phyloP scores from a whole-genome alignment of 2,888 invertebrate species.

The Odontocolon sp. region DNA sequence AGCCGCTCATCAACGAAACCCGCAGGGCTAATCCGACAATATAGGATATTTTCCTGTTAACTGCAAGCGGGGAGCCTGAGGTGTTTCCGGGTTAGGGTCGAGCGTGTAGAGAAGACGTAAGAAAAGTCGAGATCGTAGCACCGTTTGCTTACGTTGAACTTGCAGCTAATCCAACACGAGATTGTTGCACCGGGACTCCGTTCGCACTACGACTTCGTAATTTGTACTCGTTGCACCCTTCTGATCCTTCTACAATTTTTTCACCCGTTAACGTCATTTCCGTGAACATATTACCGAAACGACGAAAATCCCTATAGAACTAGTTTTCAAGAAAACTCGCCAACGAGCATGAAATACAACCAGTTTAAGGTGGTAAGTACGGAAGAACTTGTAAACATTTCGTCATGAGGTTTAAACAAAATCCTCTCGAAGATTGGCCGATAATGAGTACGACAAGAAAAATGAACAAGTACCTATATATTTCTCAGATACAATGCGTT shows the following conservation, averaged over 20 bases:
- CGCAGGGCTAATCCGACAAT: slow-evolving; percentile 37
- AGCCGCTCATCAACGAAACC: slow-evolving; percentile 42
- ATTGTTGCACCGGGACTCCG: slow-evolving; percentile 32
- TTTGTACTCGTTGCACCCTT: slow-evolving; percentile 28
- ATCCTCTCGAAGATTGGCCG: too few relatives aligned
- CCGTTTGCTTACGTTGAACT: not conserved
- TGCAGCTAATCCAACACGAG: slow-evolving; percentile 17
- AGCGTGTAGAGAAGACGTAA: slow-evolving; percentile 12
- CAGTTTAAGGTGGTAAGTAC: too few relatives aligned
- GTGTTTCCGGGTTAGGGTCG: not conserved
- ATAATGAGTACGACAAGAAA: too few relatives aligned
- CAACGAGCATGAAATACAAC: not conserved
- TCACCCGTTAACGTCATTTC: not conserved
- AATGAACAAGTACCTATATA: too few relatives aligned
- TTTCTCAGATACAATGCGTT: too few relatives aligned
- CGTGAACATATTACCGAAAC: not conserved
- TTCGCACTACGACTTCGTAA: slow-evolving; percentile 30
- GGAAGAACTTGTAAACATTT: too few relatives aligned
- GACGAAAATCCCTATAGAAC: not conserved
- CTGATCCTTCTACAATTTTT: not conserved
- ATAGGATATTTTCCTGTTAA: slow-evolving; percentile 36
- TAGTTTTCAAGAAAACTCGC: not conserved
- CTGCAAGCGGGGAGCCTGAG: not conserved
- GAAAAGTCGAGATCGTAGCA: slow-evolving; percentile 26
- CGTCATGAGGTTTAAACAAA: too few relatives aligned